A percentile compares a stretch with the other conserved stretches of the same genome.
Evolutionary conservation across 1,140 invertebrate species (phyloP).

Genomic region (Drosophila kikkawai): DNA sequence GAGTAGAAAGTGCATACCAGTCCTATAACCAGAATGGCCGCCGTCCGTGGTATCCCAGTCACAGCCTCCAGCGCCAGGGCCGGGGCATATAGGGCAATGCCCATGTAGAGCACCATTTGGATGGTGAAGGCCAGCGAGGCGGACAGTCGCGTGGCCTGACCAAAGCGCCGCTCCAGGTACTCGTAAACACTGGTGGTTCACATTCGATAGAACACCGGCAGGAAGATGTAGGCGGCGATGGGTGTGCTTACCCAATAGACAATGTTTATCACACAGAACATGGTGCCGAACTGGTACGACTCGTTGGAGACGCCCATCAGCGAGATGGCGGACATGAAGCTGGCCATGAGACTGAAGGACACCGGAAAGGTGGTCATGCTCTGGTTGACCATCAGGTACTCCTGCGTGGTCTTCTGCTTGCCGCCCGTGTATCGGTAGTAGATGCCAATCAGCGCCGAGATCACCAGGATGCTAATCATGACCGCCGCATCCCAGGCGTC

Average conservation of each 20-base stretch:
- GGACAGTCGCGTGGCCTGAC: conserved; percentile 88
- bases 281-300: conserved; percentile 89
- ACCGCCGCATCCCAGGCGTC: conserved; percentile 88
- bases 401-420: conserved; percentile 92
- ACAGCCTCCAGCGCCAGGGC: conserved; percentile 95
- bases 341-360: conserved; percentile 95
- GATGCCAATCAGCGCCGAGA: conserved; percentile 91
- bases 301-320: conserved; percentile 94
- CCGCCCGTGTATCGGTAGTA: conserved; percentile 95
- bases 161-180: conserved; percentile 94
- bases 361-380: conserved; percentile 89
- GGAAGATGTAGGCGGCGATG: conserved; percentile 91
- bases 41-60: conserved; percentile 89
- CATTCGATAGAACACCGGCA: conserved; percentile 95
- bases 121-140: conserved; percentile 92
- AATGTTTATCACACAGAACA: conserved; percentile 93
- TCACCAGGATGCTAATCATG: conserved; percentile 87
- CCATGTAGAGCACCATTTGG: conserved; percentile 96
- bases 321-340: conserved; percentile 98
- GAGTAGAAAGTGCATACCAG: conserved; percentile 94
- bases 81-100: conserved; percentile 96
- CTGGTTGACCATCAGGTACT: conserved; percentile 80
- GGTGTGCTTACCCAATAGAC: conserved; percentile 93
- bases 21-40: conserved; percentile 92
- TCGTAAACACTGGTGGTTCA: conserved; percentile 95